phyloP scores from a whole-genome alignment of 1,140 invertebrate genomes.

The Pristionchus pacificus region DNA sequence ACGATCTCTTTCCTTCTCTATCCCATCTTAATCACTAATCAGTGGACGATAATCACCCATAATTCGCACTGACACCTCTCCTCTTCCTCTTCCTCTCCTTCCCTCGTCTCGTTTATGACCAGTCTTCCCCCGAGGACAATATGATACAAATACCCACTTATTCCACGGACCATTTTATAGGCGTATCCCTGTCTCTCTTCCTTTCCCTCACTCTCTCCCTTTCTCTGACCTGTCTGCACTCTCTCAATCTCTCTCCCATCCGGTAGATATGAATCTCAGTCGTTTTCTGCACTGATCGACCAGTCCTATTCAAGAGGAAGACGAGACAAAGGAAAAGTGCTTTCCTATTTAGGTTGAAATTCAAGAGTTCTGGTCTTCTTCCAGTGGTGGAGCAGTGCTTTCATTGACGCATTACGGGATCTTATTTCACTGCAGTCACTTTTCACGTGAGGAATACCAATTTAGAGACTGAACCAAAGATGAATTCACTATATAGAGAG shows the following conservation, averaged over 20 bases:
- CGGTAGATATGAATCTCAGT: background rate
- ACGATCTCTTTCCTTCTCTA: no score
- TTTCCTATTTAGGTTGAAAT: background rate
- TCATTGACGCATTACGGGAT: no score
- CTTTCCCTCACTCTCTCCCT: constrained; percentile 10
- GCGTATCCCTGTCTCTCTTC: background rate
- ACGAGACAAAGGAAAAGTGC: constrained; percentile 1
- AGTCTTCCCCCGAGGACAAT: constrained; percentile 3
- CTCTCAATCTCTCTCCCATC: background rate
- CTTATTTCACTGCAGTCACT: no score
- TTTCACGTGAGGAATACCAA: no score
- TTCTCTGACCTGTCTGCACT: background rate
- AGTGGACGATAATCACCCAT: no score
- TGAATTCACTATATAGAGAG: no score
- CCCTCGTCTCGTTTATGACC: background rate
- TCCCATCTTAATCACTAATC: no score
- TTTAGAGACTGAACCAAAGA: no score
- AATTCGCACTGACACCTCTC: constrained; percentile 1
- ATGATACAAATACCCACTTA: background rate
- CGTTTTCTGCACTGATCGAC: background rate
- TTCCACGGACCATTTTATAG: no score
- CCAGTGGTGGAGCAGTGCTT: no score
- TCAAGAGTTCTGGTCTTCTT: no score
- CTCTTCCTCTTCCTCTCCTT: background rate
- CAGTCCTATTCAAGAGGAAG: background rate